Conservation (phyloP, 2,888 invertebrate species). For the Tetropium fuscum region DNA sequence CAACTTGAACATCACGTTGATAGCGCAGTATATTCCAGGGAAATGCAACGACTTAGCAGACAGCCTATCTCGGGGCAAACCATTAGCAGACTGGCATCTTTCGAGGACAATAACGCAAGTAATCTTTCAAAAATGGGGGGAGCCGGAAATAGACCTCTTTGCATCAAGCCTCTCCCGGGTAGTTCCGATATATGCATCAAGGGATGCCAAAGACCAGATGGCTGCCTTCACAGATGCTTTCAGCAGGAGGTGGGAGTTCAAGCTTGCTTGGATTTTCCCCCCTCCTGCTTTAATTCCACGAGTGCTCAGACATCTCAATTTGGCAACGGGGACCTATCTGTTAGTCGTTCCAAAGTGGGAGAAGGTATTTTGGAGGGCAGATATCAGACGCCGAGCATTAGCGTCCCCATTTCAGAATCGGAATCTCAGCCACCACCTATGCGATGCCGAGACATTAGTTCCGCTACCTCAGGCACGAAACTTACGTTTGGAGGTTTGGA, state of each 20-base stretch:
- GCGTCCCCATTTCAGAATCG: slow-evolving; percentile 28
- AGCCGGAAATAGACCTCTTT: slow-evolving; percentile 39
- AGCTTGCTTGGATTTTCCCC: slow-evolving; percentile 50
- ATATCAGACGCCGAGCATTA: slow-evolving; percentile 20
- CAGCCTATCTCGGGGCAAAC: slow-evolving; percentile 16
- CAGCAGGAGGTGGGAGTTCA: slow-evolving; percentile 36
- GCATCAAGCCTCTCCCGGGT: slow-evolving; percentile 34
- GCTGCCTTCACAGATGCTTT: slow-evolving; percentile 38
- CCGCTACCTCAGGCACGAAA: slow-evolving; percentile 39
- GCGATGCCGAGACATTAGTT: slow-evolving; percentile 30
- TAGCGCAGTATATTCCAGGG: slow-evolving; percentile 16
- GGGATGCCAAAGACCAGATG: slow-evolving; percentile 25
- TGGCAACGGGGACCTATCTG: slow-evolving; percentile 41
- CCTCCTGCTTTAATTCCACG: slow-evolving; percentile 50
- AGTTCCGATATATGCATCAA: slow-evolving; percentile 33
- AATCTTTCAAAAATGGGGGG: slow-evolving; percentile 39
- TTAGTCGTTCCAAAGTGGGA: slow-evolving; percentile 46
- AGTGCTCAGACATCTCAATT: slow-evolving; percentile 44
- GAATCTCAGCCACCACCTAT: slow-evolving; percentile 33
- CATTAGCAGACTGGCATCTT: slow-evolving; percentile 29
- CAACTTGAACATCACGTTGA: not conserved
- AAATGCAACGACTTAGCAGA: slow-evolving; percentile 21
- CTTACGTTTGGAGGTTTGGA: slow-evolving; percentile 49
- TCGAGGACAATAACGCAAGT: slow-evolving; percentile 9
- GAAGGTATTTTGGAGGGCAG: slow-evolving; percentile 49